These are phyloP conservation scores for Drosophila bipectinata DNA, from an alignment of 1,140 invertebrate species.

Conservation along the genomic window DNA sequence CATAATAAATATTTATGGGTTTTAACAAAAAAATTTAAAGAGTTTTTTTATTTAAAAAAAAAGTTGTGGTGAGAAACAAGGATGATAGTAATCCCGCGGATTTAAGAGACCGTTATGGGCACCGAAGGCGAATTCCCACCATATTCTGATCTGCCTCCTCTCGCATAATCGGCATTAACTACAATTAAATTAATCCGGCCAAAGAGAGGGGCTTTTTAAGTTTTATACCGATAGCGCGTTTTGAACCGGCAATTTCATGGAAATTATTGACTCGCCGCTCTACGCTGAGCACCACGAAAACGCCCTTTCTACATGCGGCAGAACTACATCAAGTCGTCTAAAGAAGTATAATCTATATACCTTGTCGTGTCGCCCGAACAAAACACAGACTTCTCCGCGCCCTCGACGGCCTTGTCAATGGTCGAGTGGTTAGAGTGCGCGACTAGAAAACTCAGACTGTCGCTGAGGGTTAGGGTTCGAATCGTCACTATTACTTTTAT, in stretches of 20 bases:
- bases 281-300: slow-evolving; percentile 2
- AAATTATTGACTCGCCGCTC: background rate
- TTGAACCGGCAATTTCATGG: background rate
- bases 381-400: background rate
- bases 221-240: background rate
- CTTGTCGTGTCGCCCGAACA: background rate
- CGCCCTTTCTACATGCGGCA: background rate
- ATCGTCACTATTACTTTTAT: background rate
- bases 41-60: slow-evolving; percentile 9
- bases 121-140: slow-evolving; percentile 73
- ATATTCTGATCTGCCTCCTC: slow-evolving; percentile 59
- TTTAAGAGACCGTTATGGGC: slow-evolving; percentile 64
- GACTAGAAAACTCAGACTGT: background rate
- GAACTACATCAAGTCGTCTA: background rate
- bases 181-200: slow-evolving; percentile 65
- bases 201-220: slow-evolving; percentile 52
- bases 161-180: slow-evolving; percentile 64
- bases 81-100: slow-evolving; percentile 72
- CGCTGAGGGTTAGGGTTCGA: background rate
- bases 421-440: background rate
- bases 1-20: slow-evolving; percentile 79
- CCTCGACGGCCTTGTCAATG: background rate
- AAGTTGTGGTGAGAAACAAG: slow-evolving; percentile 66
- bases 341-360: background rate
- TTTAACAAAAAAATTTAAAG: slow-evolving; percentile 62